Evolutionary conservation across 2,113 vertebrate species (phyloP).

Genomic region (Bathybates hornii): DNA sequence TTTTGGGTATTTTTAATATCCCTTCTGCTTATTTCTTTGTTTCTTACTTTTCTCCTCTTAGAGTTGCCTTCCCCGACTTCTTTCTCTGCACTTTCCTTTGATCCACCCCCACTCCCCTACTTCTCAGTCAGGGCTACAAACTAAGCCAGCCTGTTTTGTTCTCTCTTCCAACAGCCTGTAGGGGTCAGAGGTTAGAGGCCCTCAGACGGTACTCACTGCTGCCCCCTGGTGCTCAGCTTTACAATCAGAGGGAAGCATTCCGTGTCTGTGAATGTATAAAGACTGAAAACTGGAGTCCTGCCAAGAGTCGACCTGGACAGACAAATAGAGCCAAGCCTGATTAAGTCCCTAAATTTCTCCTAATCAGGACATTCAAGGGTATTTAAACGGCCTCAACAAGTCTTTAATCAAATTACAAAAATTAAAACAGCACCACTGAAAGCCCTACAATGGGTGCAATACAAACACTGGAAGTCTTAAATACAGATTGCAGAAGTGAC

Average conservation of each 20-base stretch:
- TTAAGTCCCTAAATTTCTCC: not conserved
- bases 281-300: slow-evolving; percentile 9
- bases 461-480: too few relatives aligned
- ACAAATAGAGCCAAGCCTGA: slow-evolving; percentile 1
- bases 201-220: slow-evolving; percentile 29
- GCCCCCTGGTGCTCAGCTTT: slow-evolving; percentile 36
- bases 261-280: not conserved
- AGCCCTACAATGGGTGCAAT: not conserved
- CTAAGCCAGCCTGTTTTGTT: slow-evolving; percentile 36
- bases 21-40: not conserved
- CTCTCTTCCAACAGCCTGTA: slow-evolving; percentile 20
- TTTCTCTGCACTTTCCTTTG: slow-evolving; percentile 9
- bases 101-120: slow-evolving; percentile 1
- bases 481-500: too few relatives aligned
- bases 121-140: slow-evolving; percentile 32
- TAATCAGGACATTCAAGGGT: not conserved
- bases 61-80: not conserved
- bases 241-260: not conserved
- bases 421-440: not conserved
- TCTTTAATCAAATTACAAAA: not conserved
- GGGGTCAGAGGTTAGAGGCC: slow-evolving; percentile 56
- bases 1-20: not conserved
- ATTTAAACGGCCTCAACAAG: not conserved
- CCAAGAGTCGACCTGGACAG: slow-evolving; percentile 2
- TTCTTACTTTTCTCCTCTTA: not conserved